Evolutionary conservation across 1,140 invertebrate genomes (phyloP).

Genomic region (Hyposmocoma kahamanoa): DNA sequence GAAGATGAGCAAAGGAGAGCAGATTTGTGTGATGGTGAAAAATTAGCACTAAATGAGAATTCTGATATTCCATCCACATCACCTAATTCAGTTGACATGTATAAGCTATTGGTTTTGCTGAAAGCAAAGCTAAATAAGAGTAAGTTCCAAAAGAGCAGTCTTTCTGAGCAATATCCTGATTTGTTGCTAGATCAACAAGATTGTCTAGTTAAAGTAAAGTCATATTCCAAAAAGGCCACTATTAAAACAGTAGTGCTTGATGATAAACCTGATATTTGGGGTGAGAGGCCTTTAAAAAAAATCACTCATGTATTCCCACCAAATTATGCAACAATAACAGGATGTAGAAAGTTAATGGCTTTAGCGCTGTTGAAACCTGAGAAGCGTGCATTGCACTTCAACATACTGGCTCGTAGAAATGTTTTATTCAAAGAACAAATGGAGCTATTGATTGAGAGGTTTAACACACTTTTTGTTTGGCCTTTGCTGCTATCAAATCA

Average conservation of each 20-base stretch:
- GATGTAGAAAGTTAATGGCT: conserved; percentile 41
- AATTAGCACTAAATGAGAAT: conserved; percentile 8
- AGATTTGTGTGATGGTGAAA: conserved; percentile 1
- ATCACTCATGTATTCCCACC: conserved; percentile 45
- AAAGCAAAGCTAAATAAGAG: conserved; percentile 39
- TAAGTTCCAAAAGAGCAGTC: conserved; percentile 25
- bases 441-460: conserved; percentile 38
- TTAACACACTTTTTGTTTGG: conserved; percentile 51
- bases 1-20: conserved; percentile 21
- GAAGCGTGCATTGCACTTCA: conserved; percentile 9
- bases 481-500: conserved; percentile 52
- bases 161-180: conserved; percentile 24
- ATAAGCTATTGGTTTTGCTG: conserved; percentile 40
- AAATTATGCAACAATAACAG: conserved; percentile 53
- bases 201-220: conserved; percentile 34
- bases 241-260: conserved; percentile 15
- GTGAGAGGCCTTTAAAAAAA: conserved; percentile 19
- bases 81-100: too few species aligned
- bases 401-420: conserved; percentile 33
- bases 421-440: conserved; percentile 28
- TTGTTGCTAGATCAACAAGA: conserved; percentile 22
- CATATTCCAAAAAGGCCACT: conserved; percentile 41
- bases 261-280: conserved; percentile 43
- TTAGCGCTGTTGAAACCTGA: conserved; percentile 15
- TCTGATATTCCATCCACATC: conserved; percentile 28